These are phyloP conservation scores for Eledona agricola DNA, from an alignment of 2,888 invertebrate genomes.

Conservation along the genomic window DNA sequence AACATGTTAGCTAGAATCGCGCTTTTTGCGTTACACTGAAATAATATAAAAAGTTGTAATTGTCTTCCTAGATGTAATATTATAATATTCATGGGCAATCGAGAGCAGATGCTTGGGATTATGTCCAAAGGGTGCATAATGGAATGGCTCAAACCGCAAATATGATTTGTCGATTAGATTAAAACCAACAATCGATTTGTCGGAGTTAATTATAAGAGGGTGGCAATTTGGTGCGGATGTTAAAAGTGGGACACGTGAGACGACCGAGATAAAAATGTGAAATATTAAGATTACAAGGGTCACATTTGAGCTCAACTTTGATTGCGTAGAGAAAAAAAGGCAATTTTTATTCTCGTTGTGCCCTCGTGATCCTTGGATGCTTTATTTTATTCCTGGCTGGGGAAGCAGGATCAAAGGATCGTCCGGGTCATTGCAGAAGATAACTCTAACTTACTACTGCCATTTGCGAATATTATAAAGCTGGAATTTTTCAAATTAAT, in stretches of 20 bases:
- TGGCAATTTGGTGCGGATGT: too few species aligned
- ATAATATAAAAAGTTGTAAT: conserved; percentile 1
- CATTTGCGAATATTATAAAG: conserved; percentile 35
- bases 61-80: conserved; percentile 4
- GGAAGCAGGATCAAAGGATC: conserved; percentile 50
- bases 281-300: conserved; percentile 56
- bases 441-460: conserved; percentile 40
- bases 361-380: conserved; percentile 48
- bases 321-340: conserved; percentile 56
- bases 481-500: conserved; percentile 37
- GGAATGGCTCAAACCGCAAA: too few species aligned
- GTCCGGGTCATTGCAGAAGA: conserved; percentile 40
- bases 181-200: conserved; percentile 33
- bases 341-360: conserved; percentile 58
- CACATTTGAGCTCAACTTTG: conserved; percentile 53
- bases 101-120: conserved; percentile 47
- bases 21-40: too few species aligned
- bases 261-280: conserved; percentile 43
- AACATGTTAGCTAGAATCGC: too few species aligned
- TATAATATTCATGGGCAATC: conserved; percentile 38
- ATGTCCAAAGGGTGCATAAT: conserved; percentile 48
- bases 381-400: conserved; percentile 51
- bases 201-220: conserved; percentile 1
- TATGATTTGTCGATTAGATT: conserved; percentile 32
- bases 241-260: conserved; percentile 19